Evolutionary conservation across 2,888 invertebrate genomes (phyloP).

Genomic region (Dicyrtoma fusca): DNA sequence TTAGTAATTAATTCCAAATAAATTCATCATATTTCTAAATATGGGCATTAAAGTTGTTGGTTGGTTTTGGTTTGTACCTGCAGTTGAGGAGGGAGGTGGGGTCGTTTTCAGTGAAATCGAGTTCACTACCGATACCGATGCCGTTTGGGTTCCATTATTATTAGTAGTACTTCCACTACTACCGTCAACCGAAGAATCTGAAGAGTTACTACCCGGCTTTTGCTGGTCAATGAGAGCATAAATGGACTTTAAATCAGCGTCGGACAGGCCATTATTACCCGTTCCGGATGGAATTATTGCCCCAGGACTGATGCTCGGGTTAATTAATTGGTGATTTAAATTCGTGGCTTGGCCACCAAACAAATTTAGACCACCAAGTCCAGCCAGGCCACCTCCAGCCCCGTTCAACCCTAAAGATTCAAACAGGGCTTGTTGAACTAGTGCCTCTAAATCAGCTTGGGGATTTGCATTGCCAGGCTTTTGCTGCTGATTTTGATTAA

Average conservation of each 20-base stretch:
- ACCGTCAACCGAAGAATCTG: background rate
- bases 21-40: slow-evolving; percentile 32
- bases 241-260: slow-evolving; percentile 48
- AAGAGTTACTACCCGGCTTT: background rate
- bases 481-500: background rate
- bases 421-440: slow-evolving; percentile 35
- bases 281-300: background rate
- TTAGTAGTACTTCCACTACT: background rate
- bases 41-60: slow-evolving; percentile 41
- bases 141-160: slow-evolving; percentile 6
- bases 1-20: slow-evolving; percentile 37
- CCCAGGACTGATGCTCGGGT: background rate
- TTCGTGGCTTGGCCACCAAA: slow-evolving; percentile 20
- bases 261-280: slow-evolving; percentile 34
- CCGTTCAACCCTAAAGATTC: slow-evolving; percentile 14
- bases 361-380: background rate
- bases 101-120: slow-evolving; percentile 29
- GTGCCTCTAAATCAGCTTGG: slow-evolving; percentile 19
- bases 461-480: background rate
- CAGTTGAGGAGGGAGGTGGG: slow-evolving; percentile 8
- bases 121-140: slow-evolving; percentile 35
- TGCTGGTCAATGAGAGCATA: slow-evolving; percentile 45
- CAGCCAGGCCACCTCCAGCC: background rate
- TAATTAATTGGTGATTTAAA: slow-evolving; percentile 18
- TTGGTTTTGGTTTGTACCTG: too few relatives aligned